phyloP scores from a whole-genome alignment of 1,140 invertebrate genomes.

The Cepaea nemoralis region DNA sequence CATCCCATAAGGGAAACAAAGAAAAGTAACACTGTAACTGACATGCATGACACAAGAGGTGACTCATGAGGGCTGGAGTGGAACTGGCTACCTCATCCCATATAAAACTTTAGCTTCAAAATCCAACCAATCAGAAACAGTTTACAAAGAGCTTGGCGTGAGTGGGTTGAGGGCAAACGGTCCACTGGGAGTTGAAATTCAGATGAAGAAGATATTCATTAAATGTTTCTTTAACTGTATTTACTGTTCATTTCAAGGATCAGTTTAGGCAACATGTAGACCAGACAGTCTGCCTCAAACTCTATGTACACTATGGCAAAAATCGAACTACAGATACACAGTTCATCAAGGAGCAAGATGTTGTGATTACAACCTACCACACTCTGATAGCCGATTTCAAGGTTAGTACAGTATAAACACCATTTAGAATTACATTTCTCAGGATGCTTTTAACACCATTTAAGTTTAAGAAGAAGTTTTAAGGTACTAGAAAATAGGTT shows the following conservation, averaged over 20 bases:
- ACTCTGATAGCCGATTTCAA: constrained; percentile 52
- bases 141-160: no score
- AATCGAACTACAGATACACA: constrained; percentile 47
- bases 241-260: constrained; percentile 41
- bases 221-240: no score
- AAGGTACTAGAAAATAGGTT: no score
- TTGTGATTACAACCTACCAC: constrained; percentile 74
- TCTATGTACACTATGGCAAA: constrained; percentile 55
- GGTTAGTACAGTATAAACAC: constrained; percentile 21
- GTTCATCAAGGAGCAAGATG: constrained; percentile 71
- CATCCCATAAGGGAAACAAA: no score
- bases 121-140: no score
- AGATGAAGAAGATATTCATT: background rate
- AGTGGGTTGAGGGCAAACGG: background rate
- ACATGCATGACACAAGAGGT: background rate
- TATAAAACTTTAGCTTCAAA: no score
- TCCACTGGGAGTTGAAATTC: no score
- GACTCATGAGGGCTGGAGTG: no score
- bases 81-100: no score
- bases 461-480: no score
- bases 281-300: constrained; percentile 48
- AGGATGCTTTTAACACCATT: constrained; percentile 10
- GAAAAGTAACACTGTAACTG: constrained; percentile 80
- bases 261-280: constrained; percentile 58
- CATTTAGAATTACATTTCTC: background rate